Base-by-base conservation (phyloP, 2,888 invertebrate species). In the Tipula helvola region DNA sequence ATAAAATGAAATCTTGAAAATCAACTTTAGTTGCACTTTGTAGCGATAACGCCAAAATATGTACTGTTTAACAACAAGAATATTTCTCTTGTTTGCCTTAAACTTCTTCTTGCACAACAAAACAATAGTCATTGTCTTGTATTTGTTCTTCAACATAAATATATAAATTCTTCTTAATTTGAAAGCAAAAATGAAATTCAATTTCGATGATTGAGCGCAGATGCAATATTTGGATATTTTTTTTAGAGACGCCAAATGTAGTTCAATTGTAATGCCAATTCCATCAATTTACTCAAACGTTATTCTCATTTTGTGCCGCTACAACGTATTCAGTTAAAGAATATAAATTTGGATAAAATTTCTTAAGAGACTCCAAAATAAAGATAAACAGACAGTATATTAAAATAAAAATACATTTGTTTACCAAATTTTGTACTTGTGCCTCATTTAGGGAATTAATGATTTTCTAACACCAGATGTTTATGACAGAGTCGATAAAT, bases 391-490 rank as follows among this genome's bases (percentile, higher is more conserved):
- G 71, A 28, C 71, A 71, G 71, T 71, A 71, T 28, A 71, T 71
- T 10, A 71, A 71, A 71, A n/a, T 10, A 71, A 71, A 71, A 28
- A 28, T 28, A 28, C 28, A 28, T 28, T 71, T 71, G 71, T 71
- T 71, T 71, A 71, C 71, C 8, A 71, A 71, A 71, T 28, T n/a
- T n/a, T 71, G 28, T 28, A 71, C 71, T 71, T 71, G 71, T 71
- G 71, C 71, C 71, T 71, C 71, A 71, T 71, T 71, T 71, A 71
- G 28, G 71, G 71, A 71, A 71, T 71, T 71, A 71, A 71, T 28
- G 71, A 71, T 71, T 71, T 71, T 71, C 71, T 71, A 71, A 71
- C 71, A 71, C 71, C 71, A 71, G 71, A 71, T 71, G 71, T 71
- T 71, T 28, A 71, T 71, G 71, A 71, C 71, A 71, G 71, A n/a